These are phyloP conservation scores for Gallinago paraguaiae DNA, from an alignment of 2,113 vertebrate genomes.

Conservation along the genomic window DNA sequence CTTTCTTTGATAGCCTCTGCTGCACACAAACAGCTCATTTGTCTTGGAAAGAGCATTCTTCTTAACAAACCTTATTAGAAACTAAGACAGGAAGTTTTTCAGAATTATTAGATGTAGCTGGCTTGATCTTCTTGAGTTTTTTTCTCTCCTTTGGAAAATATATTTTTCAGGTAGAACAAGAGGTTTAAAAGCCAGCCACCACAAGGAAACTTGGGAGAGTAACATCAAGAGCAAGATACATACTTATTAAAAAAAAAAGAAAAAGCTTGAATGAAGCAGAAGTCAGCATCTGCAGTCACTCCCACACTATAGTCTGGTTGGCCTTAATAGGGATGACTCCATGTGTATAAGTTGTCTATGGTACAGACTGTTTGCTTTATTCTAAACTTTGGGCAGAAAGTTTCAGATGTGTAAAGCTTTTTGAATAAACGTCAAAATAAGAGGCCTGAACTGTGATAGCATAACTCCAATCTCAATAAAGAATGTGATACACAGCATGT, in stretches of 20 bases:
- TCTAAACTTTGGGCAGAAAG: neutral
- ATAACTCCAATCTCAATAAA: neutral
- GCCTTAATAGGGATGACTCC: neutral
- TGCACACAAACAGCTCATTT: constrained; percentile 9
- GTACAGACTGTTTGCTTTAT: neutral
- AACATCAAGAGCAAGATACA: neutral
- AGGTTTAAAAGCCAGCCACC: neutral
- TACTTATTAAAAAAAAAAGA: neutral
- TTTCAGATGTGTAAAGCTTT: neutral
- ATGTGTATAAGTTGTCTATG: fast-evolving
- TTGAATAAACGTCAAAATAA: neutral
- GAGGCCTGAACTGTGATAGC: neutral
- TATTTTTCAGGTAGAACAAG: neutral
- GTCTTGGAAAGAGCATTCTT: neutral
- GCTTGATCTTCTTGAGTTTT: neutral
- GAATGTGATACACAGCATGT: neutral
- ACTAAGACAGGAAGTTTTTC: constrained; percentile 12
- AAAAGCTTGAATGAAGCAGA: neutral
- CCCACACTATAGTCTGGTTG: neutral
- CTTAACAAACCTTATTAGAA: neutral
- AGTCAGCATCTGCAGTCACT: neutral
- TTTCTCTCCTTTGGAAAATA: neutral
- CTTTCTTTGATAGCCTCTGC: neutral
- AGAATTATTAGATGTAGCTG: constrained; percentile 17
- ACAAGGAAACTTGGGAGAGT: neutral